Evolutionary conservation across 2,797 vertebrate genomes (phyloP).

Genomic region (Myotis myotis): DNA sequence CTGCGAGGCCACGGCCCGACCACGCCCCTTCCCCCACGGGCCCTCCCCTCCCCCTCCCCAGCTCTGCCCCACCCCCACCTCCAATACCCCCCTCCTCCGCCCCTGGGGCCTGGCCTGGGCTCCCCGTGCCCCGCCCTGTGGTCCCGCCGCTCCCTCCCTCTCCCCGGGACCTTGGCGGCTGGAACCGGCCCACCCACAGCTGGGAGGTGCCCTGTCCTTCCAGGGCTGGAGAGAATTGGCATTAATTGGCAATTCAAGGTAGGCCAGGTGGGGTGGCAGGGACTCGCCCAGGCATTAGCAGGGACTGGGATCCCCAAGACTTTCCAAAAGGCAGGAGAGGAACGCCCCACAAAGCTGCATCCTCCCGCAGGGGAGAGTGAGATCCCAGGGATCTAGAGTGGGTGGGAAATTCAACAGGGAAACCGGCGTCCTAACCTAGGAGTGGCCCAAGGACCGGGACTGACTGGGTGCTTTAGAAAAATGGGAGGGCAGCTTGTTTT

Average conservation of each 20-base stretch:
- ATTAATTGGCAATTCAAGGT: neutral
- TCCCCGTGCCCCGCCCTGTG: neutral
- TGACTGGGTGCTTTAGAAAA: neutral
- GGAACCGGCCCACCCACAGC: neutral
- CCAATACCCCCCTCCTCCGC: neutral
- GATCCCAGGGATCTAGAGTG: neutral
- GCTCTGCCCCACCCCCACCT: neutral
- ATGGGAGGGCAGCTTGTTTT: neutral
- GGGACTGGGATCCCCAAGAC: neutral
- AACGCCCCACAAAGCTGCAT: neutral
- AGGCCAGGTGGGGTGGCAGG: neutral
- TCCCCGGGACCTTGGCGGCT: rapidly evolving
- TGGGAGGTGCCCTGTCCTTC: too few species aligned
- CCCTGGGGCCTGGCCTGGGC: neutral
- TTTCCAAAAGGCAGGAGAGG: neutral
- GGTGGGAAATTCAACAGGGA: neutral
- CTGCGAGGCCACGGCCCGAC: rapidly evolving
- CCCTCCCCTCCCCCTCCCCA: neutral
- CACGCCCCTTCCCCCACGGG: neutral
- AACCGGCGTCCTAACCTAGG: neutral
- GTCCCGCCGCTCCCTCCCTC: neutral
- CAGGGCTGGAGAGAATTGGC: neutral
- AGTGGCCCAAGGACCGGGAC: neutral
- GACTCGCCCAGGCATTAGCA: neutral
- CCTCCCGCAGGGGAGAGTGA: too few species aligned